Percentiles rank a stretch among this genome's conserved stretches.
phyloP scores from a whole-genome alignment of 2,888 invertebrate species.

The Ornithoptera alexandrae region DNA sequence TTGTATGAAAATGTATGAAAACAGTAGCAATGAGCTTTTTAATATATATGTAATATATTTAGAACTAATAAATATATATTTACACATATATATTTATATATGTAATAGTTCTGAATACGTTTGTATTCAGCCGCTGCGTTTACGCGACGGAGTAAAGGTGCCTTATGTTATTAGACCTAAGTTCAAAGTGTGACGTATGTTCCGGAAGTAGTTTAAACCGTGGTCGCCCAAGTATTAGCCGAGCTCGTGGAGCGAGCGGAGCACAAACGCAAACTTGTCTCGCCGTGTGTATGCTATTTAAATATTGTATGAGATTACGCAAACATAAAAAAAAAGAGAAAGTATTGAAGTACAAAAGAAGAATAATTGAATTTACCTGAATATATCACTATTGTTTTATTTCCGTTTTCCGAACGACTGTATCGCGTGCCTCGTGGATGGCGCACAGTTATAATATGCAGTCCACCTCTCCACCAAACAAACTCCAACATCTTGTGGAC shows the following conservation, averaged over 20 bases:
- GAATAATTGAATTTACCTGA: conserved; percentile 67
- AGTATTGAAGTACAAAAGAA: conserved; percentile 73
- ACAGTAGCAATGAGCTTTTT: background rate
- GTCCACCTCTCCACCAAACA: too few species aligned
- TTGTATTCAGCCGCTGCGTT: too few species aligned
- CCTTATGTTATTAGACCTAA: conserved; percentile 19
- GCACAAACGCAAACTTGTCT: conserved; percentile 41
- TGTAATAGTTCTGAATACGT: too few species aligned
- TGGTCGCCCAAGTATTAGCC: too few species aligned
- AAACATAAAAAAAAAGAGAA: conserved; percentile 33
- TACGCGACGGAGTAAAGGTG: conserved; percentile 4
- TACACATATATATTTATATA: background rate
- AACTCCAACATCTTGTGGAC: too few species aligned
- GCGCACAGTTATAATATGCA: too few species aligned
- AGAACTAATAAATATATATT: background rate
- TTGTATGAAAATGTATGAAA: conserved; percentile 15
- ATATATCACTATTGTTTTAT: conserved; percentile 61
- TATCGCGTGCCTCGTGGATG: too few species aligned
- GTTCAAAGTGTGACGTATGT: conserved; percentile 4
- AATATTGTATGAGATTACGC: conserved; percentile 67
- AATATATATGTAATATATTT: too few species aligned
- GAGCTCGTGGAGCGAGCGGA: background rate
- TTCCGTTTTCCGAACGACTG: conserved; percentile 30
- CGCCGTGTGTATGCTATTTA: conserved; percentile 66
- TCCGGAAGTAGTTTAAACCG: too few species aligned